These are phyloP conservation scores for Diorhabda carinulata DNA, from an alignment of 1,140 invertebrate species.

Conservation along the genomic window DNA sequence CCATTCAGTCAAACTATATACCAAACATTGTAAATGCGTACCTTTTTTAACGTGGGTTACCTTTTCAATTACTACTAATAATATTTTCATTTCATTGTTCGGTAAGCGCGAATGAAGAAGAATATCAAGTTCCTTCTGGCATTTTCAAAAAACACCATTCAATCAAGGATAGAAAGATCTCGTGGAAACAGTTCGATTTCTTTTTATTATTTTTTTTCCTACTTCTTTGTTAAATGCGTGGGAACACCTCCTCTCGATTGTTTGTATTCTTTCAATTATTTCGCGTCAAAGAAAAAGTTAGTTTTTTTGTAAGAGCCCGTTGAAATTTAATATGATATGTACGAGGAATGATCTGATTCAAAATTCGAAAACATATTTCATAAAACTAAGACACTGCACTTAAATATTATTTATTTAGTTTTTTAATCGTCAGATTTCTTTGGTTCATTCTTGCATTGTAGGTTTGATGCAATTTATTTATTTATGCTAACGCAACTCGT, in stretches of 20 bases:
- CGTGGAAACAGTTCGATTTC: slow-evolving; percentile 4
- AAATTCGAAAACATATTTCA: no score
- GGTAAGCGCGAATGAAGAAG: not conserved
- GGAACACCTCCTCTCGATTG: slow-evolving; percentile 13
- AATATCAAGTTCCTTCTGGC: slow-evolving; percentile 13
- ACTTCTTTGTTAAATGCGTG: slow-evolving; percentile 8
- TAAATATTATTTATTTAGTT: no score
- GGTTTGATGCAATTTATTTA: no score
- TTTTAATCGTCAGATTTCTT: no score
- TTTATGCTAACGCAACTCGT: no score
- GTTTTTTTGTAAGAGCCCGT: slow-evolving; percentile 3
- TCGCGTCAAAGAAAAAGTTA: slow-evolving; percentile 15
- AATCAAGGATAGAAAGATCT: slow-evolving; percentile 7
- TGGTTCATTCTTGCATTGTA: no score
- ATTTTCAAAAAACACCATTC: slow-evolving; percentile 7
- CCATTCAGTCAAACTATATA: no score
- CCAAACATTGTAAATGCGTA: no score
- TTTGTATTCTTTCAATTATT: slow-evolving; percentile 8
- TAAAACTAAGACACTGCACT: no score
- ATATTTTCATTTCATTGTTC: not conserved
- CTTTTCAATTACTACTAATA: not conserved
- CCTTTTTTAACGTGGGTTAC: not conserved
- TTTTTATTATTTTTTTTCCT: not conserved
- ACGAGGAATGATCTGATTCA: no score
- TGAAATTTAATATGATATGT: slow-evolving; percentile 11